A percentile compares a stretch with the other conserved stretches of the same genome.
These are phyloP conservation scores for Lycaena phlaeas DNA, from an alignment of 2,888 invertebrate species.

Conservation along the genomic window DNA sequence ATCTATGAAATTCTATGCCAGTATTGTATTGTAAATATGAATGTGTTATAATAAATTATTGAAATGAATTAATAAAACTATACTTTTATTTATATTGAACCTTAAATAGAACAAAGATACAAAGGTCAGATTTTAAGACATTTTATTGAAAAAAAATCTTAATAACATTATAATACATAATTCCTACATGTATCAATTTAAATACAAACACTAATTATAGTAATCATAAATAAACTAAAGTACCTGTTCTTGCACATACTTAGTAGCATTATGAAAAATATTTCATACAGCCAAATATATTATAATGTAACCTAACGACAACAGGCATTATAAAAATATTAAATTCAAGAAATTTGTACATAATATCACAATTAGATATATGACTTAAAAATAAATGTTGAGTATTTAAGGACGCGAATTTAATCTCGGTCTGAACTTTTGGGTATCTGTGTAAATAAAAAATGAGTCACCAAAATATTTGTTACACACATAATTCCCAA, in stretches of 20 bases:
- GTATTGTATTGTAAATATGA: slow-evolving; percentile 70
- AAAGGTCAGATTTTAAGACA: slow-evolving; percentile 32
- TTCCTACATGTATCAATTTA: slow-evolving; percentile 44
- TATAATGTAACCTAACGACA: not conserved
- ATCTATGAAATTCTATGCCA: slow-evolving; percentile 57
- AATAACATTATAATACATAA: slow-evolving; percentile 50
- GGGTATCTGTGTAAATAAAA: not conserved
- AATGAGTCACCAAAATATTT: too few relatives aligned
- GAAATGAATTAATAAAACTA: slow-evolving; percentile 27
- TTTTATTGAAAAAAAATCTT: slow-evolving; percentile 66
- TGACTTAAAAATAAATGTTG: slow-evolving; percentile 5
- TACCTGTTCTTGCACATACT: slow-evolving; percentile 63
- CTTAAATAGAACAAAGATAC: slow-evolving; percentile 23
- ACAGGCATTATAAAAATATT: not conserved
- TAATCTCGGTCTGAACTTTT: not conserved
- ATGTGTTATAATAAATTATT: slow-evolving; percentile 61
- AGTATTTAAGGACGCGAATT: not conserved
- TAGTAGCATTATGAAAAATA: slow-evolving; percentile 21
- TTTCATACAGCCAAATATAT: slow-evolving; percentile 40
- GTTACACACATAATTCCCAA: too few relatives aligned
- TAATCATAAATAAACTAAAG: slow-evolving; percentile 26
- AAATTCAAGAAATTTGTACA: slow-evolving; percentile 57
- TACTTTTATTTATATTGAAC: slow-evolving; percentile 12
- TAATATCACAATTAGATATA: slow-evolving; percentile 53
- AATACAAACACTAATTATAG: slow-evolving; percentile 49